These are phyloP conservation scores for Lethrus apterus DNA, from an alignment of 1,140 invertebrate genomes.

Conservation along the genomic window DNA sequence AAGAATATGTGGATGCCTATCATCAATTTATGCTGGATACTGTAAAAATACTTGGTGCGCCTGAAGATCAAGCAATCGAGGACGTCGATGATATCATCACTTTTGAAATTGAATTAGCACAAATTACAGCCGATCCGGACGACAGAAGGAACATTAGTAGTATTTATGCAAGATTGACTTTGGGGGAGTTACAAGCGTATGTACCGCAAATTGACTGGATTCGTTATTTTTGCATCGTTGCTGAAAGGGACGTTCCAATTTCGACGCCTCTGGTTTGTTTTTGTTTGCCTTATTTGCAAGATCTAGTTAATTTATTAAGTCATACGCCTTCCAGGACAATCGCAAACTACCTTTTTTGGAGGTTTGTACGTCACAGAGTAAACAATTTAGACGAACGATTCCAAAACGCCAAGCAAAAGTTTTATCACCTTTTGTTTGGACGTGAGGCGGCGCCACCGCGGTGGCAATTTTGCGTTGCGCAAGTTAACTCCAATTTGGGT, in stretches of 20 bases:
- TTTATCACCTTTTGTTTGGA: slow-evolving; percentile 65
- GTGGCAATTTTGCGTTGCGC: slow-evolving; percentile 77
- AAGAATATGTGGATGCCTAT: slow-evolving; percentile 69
- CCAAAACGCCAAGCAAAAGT: slow-evolving; percentile 59
- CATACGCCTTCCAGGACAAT: slow-evolving; percentile 46
- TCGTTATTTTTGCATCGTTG: slow-evolving; percentile 61
- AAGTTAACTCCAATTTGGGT: slow-evolving; percentile 78
- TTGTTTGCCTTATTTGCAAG: slow-evolving; percentile 59
- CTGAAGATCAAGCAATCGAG: slow-evolving; percentile 47
- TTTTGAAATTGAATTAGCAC: slow-evolving; percentile 74
- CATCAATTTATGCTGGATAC: slow-evolving; percentile 67
- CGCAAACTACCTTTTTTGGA: slow-evolving; percentile 76
- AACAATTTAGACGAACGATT: slow-evolving; percentile 80
- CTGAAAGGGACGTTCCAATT: slow-evolving; percentile 50
- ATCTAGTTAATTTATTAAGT: slow-evolving; percentile 42
- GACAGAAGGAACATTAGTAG: slow-evolving; percentile 71
- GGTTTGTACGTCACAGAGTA: slow-evolving; percentile 77
- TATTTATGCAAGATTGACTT: slow-evolving; percentile 70
- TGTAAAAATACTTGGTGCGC: slow-evolving; percentile 59
- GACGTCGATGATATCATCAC: slow-evolving; percentile 68
- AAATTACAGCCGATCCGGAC: slow-evolving; percentile 67
- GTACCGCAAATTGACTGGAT: slow-evolving; percentile 76
- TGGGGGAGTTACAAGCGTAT: slow-evolving; percentile 58
- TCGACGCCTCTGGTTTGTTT: slow-evolving; percentile 68
- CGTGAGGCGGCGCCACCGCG: slow-evolving; percentile 63